Evolutionary conservation across 2,888 invertebrate species (phyloP), one percentile per base, ranked within the genome.

Genomic region (Ernsta delagoae): DNA sequence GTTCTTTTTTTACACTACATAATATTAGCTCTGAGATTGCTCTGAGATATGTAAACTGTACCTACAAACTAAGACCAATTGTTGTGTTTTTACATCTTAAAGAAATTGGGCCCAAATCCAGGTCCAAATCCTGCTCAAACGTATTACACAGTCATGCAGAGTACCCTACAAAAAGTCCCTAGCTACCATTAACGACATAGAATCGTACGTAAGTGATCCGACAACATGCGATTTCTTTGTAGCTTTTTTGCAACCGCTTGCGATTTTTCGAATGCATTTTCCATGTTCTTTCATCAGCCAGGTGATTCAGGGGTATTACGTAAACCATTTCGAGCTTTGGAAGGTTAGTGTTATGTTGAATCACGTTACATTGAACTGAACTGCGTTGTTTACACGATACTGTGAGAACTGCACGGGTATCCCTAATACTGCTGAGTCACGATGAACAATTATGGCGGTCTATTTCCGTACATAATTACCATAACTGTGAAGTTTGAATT

Each of bases 261-360:
- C 48, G n/a, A 54, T 45, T 43, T 60, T 45, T 43, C 54, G 34
- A 67, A 67, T 67, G 67, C 61, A 67, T 45, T 67, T 67, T 57
- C 39, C 61, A 50, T 69, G 50, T 54, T 70, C 71, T 71, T 72
- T 70, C 71, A 67, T 70, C 64, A 73, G 63, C 62, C 70, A 70
- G 70, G 68, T 76, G 75, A 75, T 65, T 75, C 76, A 75, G 72
- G 71, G 71, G 69, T 56, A 45, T 74, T 73, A 67, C 71, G 71
- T 65, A 73, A 75, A 72, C 69, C 74, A 71, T 72, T 73, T 72
- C 70, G 65, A 72, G 70, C 69, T 70, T 71, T 31, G 60, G 48
- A 74, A 74, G 74, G 74, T 72, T 70, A 70, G n/a, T 59, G 70
- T 70, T 74, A 72, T 59, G 70, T 70, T 74, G 73, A 75, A 61